Conservation (phyloP, 2,113 vertebrate genomes). For the Callaeas wilsoni region DNA sequence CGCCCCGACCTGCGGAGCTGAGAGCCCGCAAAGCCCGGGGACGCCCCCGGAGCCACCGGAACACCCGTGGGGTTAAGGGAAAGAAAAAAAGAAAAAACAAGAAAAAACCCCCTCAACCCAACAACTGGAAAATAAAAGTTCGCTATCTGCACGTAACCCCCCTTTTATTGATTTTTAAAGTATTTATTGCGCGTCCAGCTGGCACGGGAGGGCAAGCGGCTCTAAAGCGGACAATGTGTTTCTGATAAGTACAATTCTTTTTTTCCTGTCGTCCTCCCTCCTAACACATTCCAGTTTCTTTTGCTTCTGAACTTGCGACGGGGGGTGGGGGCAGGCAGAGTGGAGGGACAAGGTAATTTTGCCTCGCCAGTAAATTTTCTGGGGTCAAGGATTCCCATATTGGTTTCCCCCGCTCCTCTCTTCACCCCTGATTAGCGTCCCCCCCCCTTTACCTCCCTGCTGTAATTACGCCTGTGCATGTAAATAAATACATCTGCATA, state of each 20-base stretch:
- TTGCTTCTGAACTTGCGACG: slow-evolving; percentile 59
- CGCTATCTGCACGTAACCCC: neutral
- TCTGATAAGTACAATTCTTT: slow-evolving; percentile 64
- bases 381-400: neutral
- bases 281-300: slow-evolving; percentile 70
- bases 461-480: neutral
- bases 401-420: neutral
- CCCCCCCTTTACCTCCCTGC: neutral
- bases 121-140: neutral
- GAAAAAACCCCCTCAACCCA: neutral
- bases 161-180: slow-evolving; percentile 4
- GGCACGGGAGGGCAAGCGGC: slow-evolving; percentile 11
- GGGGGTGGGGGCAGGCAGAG: neutral
- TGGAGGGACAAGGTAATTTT: slow-evolving; percentile 31
- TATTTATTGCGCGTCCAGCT: slow-evolving; percentile 27
- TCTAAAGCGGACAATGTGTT: slow-evolving; percentile 65
- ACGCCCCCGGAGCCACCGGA: neutral
- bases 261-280: slow-evolving; percentile 11
- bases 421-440: neutral
- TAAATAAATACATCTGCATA: slow-evolving; percentile 34
- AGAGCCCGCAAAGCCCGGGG: neutral
- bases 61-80: neutral
- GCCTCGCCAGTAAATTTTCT: neutral
- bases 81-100: rapidly evolving
- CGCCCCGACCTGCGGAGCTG: neutral